Conservation (phyloP, 2,888 invertebrate genomes). For the Drosophila kokeensis region DNA sequence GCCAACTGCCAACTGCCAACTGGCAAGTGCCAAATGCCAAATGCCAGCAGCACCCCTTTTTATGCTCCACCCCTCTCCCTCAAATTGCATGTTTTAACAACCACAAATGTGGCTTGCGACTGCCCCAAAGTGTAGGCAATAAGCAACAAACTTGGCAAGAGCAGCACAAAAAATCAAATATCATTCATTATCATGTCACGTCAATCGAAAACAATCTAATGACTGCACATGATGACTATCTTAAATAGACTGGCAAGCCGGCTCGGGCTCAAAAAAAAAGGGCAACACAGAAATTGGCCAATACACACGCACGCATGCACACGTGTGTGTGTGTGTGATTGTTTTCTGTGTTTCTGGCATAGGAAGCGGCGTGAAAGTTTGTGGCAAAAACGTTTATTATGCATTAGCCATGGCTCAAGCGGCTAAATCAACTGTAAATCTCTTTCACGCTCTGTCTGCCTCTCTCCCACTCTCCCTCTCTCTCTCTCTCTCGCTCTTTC, state of each 20-base stretch:
- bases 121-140: constrained; percentile 46
- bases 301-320: constrained; percentile 34
- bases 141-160: constrained; percentile 10
- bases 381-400: constrained; percentile 71
- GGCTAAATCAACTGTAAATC: constrained; percentile 80
- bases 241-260: constrained; percentile 71
- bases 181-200: constrained; percentile 83
- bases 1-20: constrained; percentile 44
- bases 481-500: constrained; percentile 21
- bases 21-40: constrained; percentile 17
- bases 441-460: constrained; percentile 19
- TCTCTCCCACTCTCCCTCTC: too few relatives aligned
- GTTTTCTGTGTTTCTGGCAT: constrained; percentile 22
- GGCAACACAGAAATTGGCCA: constrained; percentile 35
- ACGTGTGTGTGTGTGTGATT: constrained; percentile 9
- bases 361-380: constrained; percentile 69
- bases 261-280: constrained; percentile 22
- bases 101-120: constrained; percentile 10
- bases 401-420: constrained; percentile 73
- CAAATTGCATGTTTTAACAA: constrained; percentile 49
- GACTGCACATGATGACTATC: constrained; percentile 82
- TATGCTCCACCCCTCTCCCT: not conserved
- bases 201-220: constrained; percentile 83
- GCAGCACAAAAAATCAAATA: constrained; percentile 37
- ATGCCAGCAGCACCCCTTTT: not conserved